These are phyloP conservation scores for Anguilla marmorata DNA, from an alignment of 2,797 vertebrate species.

Conservation along the genomic window DNA sequence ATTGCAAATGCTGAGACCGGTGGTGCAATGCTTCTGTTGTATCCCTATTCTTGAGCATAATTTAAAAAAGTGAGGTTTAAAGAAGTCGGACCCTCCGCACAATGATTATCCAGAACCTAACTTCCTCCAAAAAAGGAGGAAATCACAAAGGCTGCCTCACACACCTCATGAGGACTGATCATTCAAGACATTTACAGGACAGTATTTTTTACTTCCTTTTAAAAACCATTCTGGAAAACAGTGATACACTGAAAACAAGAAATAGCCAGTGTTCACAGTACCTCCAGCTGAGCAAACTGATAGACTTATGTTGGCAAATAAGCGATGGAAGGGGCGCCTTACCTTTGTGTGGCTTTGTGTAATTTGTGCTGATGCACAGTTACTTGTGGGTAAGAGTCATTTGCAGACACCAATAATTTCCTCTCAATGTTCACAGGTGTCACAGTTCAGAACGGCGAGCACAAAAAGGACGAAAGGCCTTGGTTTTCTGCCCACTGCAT, in stretches of 20 bases:
- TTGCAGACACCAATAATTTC: conserved; percentile 18
- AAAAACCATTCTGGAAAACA: neutral
- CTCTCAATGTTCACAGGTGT: conserved; percentile 1
- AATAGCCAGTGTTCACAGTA: neutral
- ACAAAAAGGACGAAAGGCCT: neutral
- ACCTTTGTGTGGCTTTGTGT: neutral
- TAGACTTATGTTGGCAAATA: neutral
- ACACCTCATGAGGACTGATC: neutral
- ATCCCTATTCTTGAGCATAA: neutral
- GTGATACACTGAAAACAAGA: neutral
- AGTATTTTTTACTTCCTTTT: neutral
- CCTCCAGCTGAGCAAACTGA: neutral
- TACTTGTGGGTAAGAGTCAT: neutral
- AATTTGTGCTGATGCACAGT: neutral
- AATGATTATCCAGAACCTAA: neutral
- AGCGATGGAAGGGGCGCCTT: neutral
- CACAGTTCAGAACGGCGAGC: neutral
- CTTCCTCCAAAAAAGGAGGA: neutral
- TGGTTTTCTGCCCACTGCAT: neutral
- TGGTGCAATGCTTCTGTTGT: neutral
- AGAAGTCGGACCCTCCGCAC: neutral
- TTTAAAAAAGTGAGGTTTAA: neutral
- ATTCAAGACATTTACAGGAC: neutral
- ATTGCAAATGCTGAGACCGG: neutral
- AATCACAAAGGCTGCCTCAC: neutral